These are phyloP conservation scores for Ctenopoma multispine DNA, from an alignment of 2,797 vertebrate species.

Conservation along the genomic window DNA sequence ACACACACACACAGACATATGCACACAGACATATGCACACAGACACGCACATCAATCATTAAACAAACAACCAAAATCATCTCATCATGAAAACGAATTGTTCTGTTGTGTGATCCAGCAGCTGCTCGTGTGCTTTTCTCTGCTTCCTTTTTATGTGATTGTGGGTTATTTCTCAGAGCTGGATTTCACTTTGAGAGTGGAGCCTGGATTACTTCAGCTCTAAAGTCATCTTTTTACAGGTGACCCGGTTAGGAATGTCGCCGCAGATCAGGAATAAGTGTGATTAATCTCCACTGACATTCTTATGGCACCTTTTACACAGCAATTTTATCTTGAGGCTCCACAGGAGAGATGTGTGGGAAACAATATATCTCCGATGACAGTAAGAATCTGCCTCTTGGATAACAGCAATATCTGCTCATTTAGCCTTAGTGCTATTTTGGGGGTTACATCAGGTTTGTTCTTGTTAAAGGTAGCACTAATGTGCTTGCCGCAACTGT, in stretches of 20 bases:
- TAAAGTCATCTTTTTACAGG: constrained; percentile 60
- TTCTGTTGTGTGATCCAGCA: constrained; percentile 38
- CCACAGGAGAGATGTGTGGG: constrained; percentile 65
- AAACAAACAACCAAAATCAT: constrained; percentile 44
- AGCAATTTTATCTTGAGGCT: constrained; percentile 59
- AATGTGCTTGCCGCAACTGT: constrained; percentile 16
- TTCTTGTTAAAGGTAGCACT: constrained; percentile 42
- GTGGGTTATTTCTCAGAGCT: constrained; percentile 9
- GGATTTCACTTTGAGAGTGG: constrained; percentile 22
- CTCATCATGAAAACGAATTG: constrained; percentile 38
- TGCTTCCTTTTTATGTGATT: constrained; percentile 17
- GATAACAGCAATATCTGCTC: constrained; percentile 62
- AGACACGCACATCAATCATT: constrained; percentile 41
- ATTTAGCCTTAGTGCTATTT: constrained; percentile 55
- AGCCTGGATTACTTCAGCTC: constrained; percentile 32
- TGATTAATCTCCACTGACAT: constrained; percentile 66
- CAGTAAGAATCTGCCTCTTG: constrained; percentile 56
- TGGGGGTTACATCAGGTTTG: constrained; percentile 33
- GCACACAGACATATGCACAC: constrained; percentile 4
- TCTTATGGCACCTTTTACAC: constrained; percentile 59
- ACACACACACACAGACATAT: constrained; percentile 7
- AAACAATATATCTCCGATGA: constrained; percentile 73
- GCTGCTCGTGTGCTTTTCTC: constrained; percentile 26
- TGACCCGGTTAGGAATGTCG: constrained; percentile 68
- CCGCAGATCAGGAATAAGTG: constrained; percentile 67